Percentiles rank a stretch among this genome's conserved stretches.
Conservation (phyloP, 2,888 invertebrate species). For the Syrphus vitripennis region DNA sequence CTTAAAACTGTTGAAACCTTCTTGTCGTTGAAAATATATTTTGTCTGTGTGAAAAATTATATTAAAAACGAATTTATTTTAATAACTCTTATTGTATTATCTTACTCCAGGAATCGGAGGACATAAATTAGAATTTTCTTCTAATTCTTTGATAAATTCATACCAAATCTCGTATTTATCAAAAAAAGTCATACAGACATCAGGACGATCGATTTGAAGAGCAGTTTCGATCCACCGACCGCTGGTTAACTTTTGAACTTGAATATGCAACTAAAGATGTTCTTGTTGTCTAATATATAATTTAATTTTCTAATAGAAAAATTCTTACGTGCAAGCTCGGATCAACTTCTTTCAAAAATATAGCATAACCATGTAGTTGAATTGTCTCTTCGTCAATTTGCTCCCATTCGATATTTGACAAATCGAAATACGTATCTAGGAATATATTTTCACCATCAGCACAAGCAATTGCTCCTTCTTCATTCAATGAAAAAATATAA, state of each 20-base stretch:
- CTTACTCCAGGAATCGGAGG: background rate
- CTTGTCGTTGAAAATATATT: background rate
- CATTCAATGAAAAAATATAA: background rate
- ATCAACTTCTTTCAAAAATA: background rate
- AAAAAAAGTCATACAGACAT: background rate
- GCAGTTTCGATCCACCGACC: background rate
- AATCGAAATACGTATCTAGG: background rate
- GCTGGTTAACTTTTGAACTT: background rate
- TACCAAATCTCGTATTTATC: background rate
- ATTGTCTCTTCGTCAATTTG: background rate
- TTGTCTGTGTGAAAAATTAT: background rate
- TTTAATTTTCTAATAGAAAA: too few species aligned
- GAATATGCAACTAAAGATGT: background rate
- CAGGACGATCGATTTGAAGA: background rate
- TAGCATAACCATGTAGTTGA: background rate
- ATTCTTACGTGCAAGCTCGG: background rate
- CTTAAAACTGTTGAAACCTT: background rate
- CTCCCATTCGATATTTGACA: background rate
- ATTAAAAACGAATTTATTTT: background rate
- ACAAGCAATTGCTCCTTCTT: background rate
- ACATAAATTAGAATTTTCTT: background rate
- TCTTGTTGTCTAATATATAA: background rate
- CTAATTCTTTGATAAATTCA: background rate
- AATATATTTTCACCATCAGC: background rate
- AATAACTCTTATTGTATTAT: background rate